phyloP scores from a whole-genome alignment of 2,113 vertebrate genomes.

The Sminthopsis crassicaudata region DNA sequence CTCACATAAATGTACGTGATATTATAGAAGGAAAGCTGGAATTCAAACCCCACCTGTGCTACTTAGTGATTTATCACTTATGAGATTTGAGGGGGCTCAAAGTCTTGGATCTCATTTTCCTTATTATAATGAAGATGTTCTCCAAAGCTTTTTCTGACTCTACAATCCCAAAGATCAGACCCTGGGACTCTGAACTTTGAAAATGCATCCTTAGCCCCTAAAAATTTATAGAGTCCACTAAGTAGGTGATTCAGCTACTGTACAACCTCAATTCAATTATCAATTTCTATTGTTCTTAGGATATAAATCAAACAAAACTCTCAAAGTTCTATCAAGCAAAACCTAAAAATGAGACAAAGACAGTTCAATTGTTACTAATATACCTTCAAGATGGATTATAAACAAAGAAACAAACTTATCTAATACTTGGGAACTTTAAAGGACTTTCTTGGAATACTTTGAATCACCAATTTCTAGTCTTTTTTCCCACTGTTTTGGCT shows the following conservation, averaged over 20 bases:
- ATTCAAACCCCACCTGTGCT: too few relatives aligned
- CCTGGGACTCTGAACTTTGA: neutral
- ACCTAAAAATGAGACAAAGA: neutral
- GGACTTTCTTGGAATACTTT: constrained; percentile 4
- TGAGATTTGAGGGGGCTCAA: neutral
- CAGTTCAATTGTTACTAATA: neutral
- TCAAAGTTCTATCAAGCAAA: neutral
- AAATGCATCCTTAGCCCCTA: neutral
- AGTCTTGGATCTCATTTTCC: neutral
- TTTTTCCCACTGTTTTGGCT: neutral
- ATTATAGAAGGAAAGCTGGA: too few relatives aligned
- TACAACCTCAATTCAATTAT: neutral
- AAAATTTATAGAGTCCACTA: neutral
- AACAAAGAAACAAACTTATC: constrained; percentile 18
- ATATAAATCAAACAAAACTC: neutral
- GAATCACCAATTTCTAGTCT: neutral
- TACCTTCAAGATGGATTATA: neutral
- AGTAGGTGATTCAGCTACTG: constrained; percentile 19
- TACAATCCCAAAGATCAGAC: neutral
- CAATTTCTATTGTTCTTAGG: neutral
- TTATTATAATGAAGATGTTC: neutral
- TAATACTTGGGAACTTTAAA: constrained; percentile 3
- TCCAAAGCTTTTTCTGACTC: neutral
- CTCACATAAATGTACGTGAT: neutral
- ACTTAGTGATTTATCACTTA: too few relatives aligned